Base-by-base conservation (phyloP, 2,888 invertebrate genomes). In the Chymomyza fuscimana region DNA sequence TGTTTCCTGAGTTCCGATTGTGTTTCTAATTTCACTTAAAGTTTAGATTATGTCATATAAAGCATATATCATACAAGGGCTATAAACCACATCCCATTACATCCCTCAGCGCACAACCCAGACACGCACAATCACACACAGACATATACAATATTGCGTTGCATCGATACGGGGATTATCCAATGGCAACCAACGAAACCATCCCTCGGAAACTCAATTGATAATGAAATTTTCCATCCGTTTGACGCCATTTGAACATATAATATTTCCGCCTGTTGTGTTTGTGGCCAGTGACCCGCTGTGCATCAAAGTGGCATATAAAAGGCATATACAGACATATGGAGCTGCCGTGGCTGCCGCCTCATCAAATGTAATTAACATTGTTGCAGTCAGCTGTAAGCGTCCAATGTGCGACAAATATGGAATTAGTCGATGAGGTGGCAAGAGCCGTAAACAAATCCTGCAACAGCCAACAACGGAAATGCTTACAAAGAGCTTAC, bases 131-230 rank as follows among this genome's bases (percentile, higher is more conserved):
- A 60, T n/a, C 15, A 15, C 40, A 46, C 40, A 12, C 40, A 46
- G 40, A 46, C n/a, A 15, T 5, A 15, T 9, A 52, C 32, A 25
- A 36, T 69, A 70, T 32, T 78, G 80, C 68, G 65, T 74, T 68
- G 66, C 63, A 73, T 76, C 74, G 80, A 73, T 65, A 67, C 46
- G 63, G 58, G 79, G 77, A 87, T 82, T 79, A 84, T 85, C 83
- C 87, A 87, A 87, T 84, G 67, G 83, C 79, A 87, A 87, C 83
- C 77, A 67, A 63, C 50, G 29, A 7, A 40, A 60, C 52, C 74
- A 70, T 62, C 61, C 60, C 65, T 36, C 32, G 63, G 25, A 59
- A 60, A 19, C 22, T 10, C 22, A 54, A 54, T 54, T 72, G 60
- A 72, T 76, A 76, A 76, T 76, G 65, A 76, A 69, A 59, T 72